These are phyloP conservation scores for Drosophila trichaetosa DNA, from an alignment of 2,888 invertebrate species.

Conservation along the genomic window DNA sequence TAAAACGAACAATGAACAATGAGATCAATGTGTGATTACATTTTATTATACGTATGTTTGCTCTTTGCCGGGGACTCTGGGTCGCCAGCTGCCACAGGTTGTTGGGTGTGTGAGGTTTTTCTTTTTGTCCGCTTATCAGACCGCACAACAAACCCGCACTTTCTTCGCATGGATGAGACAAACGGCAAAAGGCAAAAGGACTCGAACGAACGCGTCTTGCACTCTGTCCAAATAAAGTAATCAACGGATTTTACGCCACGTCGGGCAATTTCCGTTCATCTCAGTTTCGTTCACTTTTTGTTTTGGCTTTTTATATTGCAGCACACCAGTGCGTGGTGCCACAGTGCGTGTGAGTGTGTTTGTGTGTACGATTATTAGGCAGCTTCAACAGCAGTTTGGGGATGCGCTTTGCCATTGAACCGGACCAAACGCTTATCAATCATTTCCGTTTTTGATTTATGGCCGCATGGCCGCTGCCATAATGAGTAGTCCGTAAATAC, in stretches of 20 bases:
- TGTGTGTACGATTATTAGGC: constrained; percentile 49
- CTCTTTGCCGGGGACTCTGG: neutral
- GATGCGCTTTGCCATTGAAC: constrained; percentile 18
- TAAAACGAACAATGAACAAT: constrained; percentile 42
- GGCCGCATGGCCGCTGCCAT: constrained; percentile 23
- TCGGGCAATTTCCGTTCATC: constrained; percentile 61
- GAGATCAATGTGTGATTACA: constrained; percentile 69
- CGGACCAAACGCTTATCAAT: constrained; percentile 69
- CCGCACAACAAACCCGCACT: constrained; percentile 26
- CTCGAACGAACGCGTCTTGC: constrained; percentile 39
- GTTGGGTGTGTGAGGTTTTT: constrained; percentile 24
- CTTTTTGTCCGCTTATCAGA: constrained; percentile 54
- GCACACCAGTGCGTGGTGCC: too few relatives aligned
- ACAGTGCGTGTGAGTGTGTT: constrained; percentile 67
- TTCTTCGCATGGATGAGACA: constrained; percentile 11
- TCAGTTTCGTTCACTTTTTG: constrained; percentile 13
- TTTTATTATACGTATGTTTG: constrained; percentile 51
- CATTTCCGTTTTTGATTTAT: constrained; percentile 75
- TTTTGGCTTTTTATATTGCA: constrained; percentile 1
- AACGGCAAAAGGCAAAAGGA: constrained; percentile 24
- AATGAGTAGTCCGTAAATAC: constrained; percentile 57
- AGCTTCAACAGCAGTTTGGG: constrained; percentile 29
- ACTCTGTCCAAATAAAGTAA: constrained; percentile 76
- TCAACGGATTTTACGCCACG: constrained; percentile 75
- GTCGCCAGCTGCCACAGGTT: constrained; percentile 62